A percentile compares a stretch with the other conserved stretches of the same genome.
These are phyloP conservation scores for Phalanger gymnotis DNA, from an alignment of 2,797 vertebrate genomes.

Conservation along the genomic window DNA sequence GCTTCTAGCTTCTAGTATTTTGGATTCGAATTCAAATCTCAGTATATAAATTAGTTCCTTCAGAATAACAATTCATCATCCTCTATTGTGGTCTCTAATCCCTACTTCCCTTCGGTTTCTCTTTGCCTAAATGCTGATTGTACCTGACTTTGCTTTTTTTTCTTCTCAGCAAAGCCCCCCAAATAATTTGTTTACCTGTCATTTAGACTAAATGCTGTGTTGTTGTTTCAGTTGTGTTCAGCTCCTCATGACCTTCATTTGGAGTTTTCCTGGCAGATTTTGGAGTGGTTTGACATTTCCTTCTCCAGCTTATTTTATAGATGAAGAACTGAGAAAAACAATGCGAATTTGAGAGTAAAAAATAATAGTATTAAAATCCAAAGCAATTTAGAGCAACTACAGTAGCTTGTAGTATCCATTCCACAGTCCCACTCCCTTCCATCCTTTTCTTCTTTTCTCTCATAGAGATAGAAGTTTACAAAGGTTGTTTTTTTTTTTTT, in stretches of 20 bases:
- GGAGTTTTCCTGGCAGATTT: neutral
- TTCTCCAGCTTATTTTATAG: neutral
- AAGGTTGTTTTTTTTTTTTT: neutral
- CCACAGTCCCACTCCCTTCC: neutral
- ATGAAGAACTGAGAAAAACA: neutral
- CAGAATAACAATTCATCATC: neutral
- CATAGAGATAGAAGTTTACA: neutral
- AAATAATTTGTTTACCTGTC: neutral
- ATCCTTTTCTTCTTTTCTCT: neutral
- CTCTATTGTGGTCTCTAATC: neutral
- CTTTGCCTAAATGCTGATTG: neutral
- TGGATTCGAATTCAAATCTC: neutral
- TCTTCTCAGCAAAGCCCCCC: neutral
- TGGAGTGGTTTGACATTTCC: neutral
- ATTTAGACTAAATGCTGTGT: neutral
- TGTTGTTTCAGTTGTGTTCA: neutral
- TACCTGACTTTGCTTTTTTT: neutral
- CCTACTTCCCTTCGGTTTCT: neutral
- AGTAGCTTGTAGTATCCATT: neutral
- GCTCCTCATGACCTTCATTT: neutral
- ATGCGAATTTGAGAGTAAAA: neutral
- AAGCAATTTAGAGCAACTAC: neutral
- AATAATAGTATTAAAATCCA: neutral
- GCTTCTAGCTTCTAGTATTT: neutral
- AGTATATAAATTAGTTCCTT: neutral